A percentile compares a stretch with the other conserved stretches of the same genome.
Evolutionary conservation across 2,797 vertebrate genomes (phyloP).

Genomic region (Sebastes hubbsi): DNA sequence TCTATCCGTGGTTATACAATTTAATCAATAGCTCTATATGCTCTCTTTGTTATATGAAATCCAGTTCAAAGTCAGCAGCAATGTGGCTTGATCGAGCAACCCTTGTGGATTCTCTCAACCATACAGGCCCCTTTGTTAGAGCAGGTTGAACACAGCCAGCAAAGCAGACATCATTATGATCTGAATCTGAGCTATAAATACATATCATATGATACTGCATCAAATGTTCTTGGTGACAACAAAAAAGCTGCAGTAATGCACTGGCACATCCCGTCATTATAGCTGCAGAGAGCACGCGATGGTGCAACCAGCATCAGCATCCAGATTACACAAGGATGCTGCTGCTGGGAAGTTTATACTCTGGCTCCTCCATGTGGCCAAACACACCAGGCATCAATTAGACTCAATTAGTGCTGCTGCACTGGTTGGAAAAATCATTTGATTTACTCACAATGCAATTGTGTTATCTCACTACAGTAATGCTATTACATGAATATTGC

Average conservation of each 20-base stretch:
- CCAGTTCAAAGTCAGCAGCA: neutral
- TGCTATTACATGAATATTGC: neutral
- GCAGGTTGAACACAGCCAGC: neutral
- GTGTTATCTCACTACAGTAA: neutral
- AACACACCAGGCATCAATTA: neutral
- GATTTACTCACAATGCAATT: neutral
- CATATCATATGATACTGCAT: neutral
- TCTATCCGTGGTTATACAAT: too few species aligned
- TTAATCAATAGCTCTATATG: too few species aligned
- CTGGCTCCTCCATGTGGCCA: slow-evolving; percentile 43
- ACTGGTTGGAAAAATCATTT: neutral
- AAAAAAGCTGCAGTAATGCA: neutral
- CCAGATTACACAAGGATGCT: slow-evolving; percentile 4
- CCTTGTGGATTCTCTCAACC: slow-evolving; percentile 21
- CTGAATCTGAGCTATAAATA: neutral
- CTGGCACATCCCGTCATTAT: neutral
- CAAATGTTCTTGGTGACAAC: neutral
- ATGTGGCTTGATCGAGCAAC: neutral
- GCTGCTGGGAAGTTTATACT: neutral
- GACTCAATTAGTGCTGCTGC: neutral
- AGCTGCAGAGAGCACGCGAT: slow-evolving; percentile 28
- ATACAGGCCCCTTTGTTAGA: neutral
- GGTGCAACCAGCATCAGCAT: slow-evolving; percentile 13
- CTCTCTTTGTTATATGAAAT: neutral
- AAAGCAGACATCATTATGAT: neutral